Evolutionary conservation across 2,888 invertebrate genomes (phyloP).

Genomic region (Nipponacmea schrenckii): DNA sequence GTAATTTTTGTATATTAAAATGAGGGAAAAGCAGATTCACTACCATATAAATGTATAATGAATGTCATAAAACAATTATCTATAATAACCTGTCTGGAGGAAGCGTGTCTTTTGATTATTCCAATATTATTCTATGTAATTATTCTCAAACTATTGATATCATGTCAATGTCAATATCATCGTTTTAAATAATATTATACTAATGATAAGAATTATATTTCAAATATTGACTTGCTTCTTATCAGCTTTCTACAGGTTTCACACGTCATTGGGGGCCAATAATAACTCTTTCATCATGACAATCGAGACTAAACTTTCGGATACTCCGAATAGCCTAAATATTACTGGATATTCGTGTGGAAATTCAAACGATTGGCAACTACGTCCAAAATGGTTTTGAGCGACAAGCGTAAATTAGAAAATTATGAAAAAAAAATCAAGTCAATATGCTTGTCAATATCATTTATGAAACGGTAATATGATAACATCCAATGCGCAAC

Average conservation of each 20-base stretch:
- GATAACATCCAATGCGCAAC: slow-evolving; percentile 1
- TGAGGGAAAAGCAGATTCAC: too few relatives aligned
- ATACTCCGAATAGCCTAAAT: too few relatives aligned
- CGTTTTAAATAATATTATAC: not conserved
- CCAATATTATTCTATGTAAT: not conserved
- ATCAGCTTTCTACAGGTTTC: slow-evolving; percentile 2
- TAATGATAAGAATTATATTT: slow-evolving; percentile 3
- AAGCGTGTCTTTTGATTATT: too few relatives aligned
- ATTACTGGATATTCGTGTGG: not conserved
- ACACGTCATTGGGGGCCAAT: not conserved
- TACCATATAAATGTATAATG: too few relatives aligned
- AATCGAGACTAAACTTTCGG: not conserved
- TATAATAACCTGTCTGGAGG: too few relatives aligned
- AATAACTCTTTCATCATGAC: not conserved
- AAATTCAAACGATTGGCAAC: too few relatives aligned
- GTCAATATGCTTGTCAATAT: not conserved
- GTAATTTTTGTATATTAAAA: too few relatives aligned
- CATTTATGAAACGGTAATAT: slow-evolving; percentile 2
- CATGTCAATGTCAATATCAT: slow-evolving; percentile 3
- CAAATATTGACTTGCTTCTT: slow-evolving; percentile 7
- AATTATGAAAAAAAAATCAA: slow-evolving; percentile 3
- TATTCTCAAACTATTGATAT: not conserved
- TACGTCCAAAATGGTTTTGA: not conserved
- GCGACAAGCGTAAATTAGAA: slow-evolving; percentile 9
- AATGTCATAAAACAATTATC: too few relatives aligned